A percentile compares a stretch with the other conserved stretches of the same genome.
phyloP scores from a whole-genome alignment of 2,888 invertebrate species.

The Carabus problematicus region DNA sequence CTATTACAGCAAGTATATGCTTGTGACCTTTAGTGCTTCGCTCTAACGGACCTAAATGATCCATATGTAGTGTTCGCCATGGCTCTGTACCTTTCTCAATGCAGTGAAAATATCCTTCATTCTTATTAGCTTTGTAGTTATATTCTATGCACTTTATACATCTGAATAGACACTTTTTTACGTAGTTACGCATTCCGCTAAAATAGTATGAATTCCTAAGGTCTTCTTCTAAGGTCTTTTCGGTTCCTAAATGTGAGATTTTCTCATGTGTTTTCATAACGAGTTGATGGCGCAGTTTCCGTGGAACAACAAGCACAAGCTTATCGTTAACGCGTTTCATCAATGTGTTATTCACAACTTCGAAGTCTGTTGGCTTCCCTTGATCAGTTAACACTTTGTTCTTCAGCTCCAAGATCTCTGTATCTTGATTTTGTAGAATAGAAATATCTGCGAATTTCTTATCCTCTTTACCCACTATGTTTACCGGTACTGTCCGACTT shows the following conservation, averaged over 20 bases:
- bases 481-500: conserved; percentile 29
- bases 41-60: conserved; percentile 37
- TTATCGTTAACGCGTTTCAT: conserved; percentile 12
- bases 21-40: conserved; percentile 23
- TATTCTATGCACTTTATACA: conserved; percentile 36
- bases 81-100: conserved; percentile 16
- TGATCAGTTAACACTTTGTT: conserved; percentile 5
- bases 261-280: conserved; percentile 31
- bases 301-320: conserved; percentile 27
- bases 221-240: conserved; percentile 23
- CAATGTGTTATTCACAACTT: conserved; percentile 19
- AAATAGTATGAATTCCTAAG: conserved; percentile 28
- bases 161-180: conserved; percentile 32
- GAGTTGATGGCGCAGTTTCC: conserved; percentile 18
- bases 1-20: conserved; percentile 16
- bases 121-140: conserved; percentile 19
- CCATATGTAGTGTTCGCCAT: conserved; percentile 30
- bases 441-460: not conserved
- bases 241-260: conserved; percentile 30
- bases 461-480: conserved; percentile 20
- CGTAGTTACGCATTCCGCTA: conserved; percentile 22
- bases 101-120: conserved; percentile 28
- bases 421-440: conserved; percentile 24
- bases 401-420: conserved; percentile 20
- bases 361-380: conserved; percentile 1